Base-by-base conservation (phyloP, 2,113 vertebrate species). In the Phrynosoma platyrhinos region DNA sequence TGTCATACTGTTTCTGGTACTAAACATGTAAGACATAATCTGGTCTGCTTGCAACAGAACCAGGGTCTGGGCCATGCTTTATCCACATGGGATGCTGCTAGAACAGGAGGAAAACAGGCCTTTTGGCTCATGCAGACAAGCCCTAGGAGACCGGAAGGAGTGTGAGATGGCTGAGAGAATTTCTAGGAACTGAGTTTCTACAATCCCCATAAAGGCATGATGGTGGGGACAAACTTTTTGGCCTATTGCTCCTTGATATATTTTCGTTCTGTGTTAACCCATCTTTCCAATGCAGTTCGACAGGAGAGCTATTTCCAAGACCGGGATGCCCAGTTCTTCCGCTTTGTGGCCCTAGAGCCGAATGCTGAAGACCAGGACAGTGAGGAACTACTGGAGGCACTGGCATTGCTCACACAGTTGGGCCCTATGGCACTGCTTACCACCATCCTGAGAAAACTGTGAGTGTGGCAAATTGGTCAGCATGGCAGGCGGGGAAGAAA, bases 251-350 rank as follows among this genome's bases (percentile, higher is more conserved):
- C 3, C 52, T 75, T 66, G 9, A 55, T 81, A 55, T 79, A 91
- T 79, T 86, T 52, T 2, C 36, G n/a, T 30, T 3, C 75, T 0
- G 0, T 0, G 0, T 4, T 68, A 86, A 27, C n/a, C 66, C 58
- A 5, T 66, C 72, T 84, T 77, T 2, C 32, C 89, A 76, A 69
- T 94, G 8, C 91, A 99, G 98, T 98, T 91, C 98, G 97, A 96
- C 98, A 98, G 2, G 98, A 99, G 93, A 95, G 98, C 94, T 98
- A 98, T 94, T 99, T 99, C 95, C 98, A 97, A 82, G 98, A 99
- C 95, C 98, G 97, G 92, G 98, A 99, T 9, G 96, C 97, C 3
- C 98, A 99, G 86, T 99, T 99, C 92, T 99, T 98, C 55, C 98
- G 98, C n/a, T 99, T 99, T 52, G 94, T 96, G 0, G 97, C 98